Conservation (phyloP, 2,113 vertebrate genomes). For the Petromus typicus region DNA sequence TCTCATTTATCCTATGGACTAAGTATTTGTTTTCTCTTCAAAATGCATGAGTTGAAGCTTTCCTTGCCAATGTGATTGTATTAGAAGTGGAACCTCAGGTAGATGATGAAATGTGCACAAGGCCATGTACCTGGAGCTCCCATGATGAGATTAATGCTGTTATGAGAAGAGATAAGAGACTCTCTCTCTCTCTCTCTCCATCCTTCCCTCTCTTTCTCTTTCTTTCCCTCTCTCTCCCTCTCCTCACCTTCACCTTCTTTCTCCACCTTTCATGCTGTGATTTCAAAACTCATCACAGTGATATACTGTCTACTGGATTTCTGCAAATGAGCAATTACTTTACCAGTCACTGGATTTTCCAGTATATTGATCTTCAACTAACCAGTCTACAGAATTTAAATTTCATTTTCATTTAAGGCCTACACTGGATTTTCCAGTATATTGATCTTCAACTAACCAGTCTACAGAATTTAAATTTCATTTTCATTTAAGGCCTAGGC, state of each 20-base stretch:
- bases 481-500: neutral
- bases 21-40: neutral
- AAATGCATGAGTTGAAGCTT: neutral
- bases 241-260: neutral
- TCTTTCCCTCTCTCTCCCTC: too few relatives aligned
- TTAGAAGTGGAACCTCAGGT: neutral
- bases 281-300: neutral
- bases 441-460: neutral
- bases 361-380: neutral
- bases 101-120: neutral
- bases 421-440: accelerated
- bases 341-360: neutral
- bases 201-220: too few relatives aligned
- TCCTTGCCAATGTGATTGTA: neutral
- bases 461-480: neutral
- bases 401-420: neutral
- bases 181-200: neutral
- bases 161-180: neutral
- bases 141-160: neutral
- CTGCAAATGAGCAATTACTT: neutral
- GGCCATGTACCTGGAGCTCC: too few relatives aligned
- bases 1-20: neutral
- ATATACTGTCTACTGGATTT: neutral
- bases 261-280: neutral
- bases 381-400: neutral